Evolutionary conservation across 2,888 invertebrate species (phyloP).

Genomic region (Mythimna albipuncta): DNA sequence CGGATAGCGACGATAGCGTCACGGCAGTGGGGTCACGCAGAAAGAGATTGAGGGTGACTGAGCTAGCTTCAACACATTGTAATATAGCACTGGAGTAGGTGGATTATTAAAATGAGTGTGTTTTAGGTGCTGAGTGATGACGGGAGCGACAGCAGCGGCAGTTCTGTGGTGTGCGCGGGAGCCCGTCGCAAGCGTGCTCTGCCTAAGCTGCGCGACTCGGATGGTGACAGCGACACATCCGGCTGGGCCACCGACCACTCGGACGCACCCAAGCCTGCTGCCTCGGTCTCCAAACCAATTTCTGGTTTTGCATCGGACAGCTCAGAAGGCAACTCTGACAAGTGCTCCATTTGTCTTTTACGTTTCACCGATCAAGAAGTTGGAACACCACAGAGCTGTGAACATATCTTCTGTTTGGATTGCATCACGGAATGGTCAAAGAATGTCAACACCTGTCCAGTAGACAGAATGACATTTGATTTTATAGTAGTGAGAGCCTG

Average conservation of each 20-base stretch:
- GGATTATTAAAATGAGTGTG: conserved; percentile 34
- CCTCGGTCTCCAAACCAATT: conserved; percentile 60
- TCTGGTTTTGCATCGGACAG: conserved; percentile 90
- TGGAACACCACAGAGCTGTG: conserved; percentile 96
- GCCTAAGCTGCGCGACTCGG: conserved; percentile 81
- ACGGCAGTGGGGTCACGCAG: conserved; percentile 81
- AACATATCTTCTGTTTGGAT: conserved; percentile 96
- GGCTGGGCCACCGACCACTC: conserved; percentile 77
- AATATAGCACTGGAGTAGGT: neutral
- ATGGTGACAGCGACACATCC: conserved; percentile 81
- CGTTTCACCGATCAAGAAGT: conserved; percentile 94
- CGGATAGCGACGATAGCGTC: conserved; percentile 87
- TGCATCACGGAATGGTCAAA: conserved; percentile 98
- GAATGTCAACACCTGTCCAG: conserved; percentile 98
- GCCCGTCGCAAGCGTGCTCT: conserved; percentile 79
- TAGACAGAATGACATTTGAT: conserved; percentile 95
- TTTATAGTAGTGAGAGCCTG: conserved; percentile 94
- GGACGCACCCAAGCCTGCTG: conserved; percentile 55
- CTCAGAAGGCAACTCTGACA: conserved; percentile 94
- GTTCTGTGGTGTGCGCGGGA: conserved; percentile 75
- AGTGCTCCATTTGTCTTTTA: conserved; percentile 97
- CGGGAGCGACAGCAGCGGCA: conserved; percentile 85
- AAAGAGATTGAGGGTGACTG: conserved; percentile 86
- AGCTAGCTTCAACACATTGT: conserved; percentile 34
- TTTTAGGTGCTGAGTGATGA: conserved; percentile 90